phyloP scores from a whole-genome alignment of 2,113 vertebrate species.

The Vicugna pacos region DNA sequence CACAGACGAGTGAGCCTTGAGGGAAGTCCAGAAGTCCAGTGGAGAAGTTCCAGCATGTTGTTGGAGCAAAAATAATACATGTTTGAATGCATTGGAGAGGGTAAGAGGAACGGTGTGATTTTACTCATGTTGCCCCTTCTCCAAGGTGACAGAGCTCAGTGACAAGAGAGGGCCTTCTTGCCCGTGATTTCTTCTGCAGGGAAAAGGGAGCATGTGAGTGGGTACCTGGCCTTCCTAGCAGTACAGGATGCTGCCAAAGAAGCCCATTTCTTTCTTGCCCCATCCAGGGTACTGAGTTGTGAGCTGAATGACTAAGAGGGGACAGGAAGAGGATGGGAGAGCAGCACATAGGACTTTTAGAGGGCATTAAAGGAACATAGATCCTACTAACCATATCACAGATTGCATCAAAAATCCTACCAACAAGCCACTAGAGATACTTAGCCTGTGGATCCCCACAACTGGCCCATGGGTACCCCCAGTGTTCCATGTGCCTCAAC shows the following conservation, averaged over 20 bases:
- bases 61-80: neutral
- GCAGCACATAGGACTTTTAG: neutral
- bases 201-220: neutral
- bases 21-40: neutral
- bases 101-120: neutral
- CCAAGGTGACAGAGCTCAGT: neutral
- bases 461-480: neutral
- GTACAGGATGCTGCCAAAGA: neutral
- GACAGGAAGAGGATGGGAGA: neutral
- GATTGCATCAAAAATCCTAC: neutral
- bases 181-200: neutral
- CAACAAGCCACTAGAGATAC: neutral
- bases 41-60: neutral
- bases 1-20: neutral
- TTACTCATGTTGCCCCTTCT: neutral
- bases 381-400: neutral
- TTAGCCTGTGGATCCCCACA: neutral
- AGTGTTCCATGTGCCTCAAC: neutral
- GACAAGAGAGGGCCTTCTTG: neutral
- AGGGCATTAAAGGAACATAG: neutral
- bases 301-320: neutral
- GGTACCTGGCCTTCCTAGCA: neutral
- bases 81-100: neutral
- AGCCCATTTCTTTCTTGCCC: neutral
- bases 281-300: neutral